Base-by-base conservation (phyloP, 2,113 vertebrate species). In the Aplodontia rufa region DNA sequence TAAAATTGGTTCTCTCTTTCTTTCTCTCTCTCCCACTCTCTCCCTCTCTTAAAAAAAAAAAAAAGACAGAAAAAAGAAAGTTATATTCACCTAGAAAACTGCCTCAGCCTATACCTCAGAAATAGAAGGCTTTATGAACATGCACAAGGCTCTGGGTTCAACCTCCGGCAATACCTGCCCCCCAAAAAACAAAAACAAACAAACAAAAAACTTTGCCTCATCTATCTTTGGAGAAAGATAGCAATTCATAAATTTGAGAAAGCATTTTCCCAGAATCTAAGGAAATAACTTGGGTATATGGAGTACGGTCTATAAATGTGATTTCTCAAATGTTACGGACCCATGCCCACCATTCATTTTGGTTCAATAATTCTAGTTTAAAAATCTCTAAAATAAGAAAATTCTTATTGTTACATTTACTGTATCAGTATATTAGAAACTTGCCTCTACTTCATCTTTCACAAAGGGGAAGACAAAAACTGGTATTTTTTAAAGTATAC, bases 341-440 rank as follows among this genome's bases (percentile, higher is more conserved):
- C 45, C 64, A 68, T 32, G 20, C 3, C 32, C 6, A 64, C 6
- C 8, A 58, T 66, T 60, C 42, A 75, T 68, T 94, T 5, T 89
- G 20, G 12, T 87, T 95, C 71, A 90, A 79, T 47, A 93, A 90
- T 71, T 68, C 28, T 93, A 84, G 32, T 87, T 95, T 95, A 66
- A 96, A 96, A 81, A 87, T 26, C 0, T 66, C 17, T 64, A 51
- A 20, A 55, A 74, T 12, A 74, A 92, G 47, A 88, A 89, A 53
- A 37, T 87, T 60, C 37, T 76, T 47, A 53, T 6, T 87, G 24
- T 90, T 60, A 75, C 13, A 47, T 68, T 84, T 85, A 88, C 7
- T 94, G 2, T 60, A 82, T 86, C 49, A 64, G 22, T 68, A 86
- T 11, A 62, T 24, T 9, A 72, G 30, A 17, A 17, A 60, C 4